A percentile compares a stretch with the other conserved stretches of the same genome.
These are phyloP conservation scores for Drosophila truncata DNA, from an alignment of 1,140 invertebrate genomes.

Conservation along the genomic window DNA sequence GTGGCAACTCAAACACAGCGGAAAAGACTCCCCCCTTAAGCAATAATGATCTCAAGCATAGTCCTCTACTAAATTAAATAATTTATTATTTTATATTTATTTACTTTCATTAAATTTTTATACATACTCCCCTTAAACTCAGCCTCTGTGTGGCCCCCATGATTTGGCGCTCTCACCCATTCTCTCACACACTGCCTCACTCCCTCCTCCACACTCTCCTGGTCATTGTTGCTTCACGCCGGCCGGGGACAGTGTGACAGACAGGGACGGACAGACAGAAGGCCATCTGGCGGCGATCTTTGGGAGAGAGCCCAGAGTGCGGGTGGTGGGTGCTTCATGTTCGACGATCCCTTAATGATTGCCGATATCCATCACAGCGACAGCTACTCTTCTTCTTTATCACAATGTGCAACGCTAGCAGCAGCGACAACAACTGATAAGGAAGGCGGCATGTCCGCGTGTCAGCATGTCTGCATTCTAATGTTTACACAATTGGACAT, in stretches of 20 bases:
- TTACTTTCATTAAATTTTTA: not conserved
- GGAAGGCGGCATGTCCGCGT: slow-evolving; percentile 18
- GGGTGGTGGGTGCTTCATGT: slow-evolving; percentile 15
- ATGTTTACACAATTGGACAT: slow-evolving; percentile 59
- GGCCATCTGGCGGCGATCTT: slow-evolving; percentile 23
- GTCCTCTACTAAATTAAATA: too few relatives aligned
- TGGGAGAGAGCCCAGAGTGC: not conserved
- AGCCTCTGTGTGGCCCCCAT: slow-evolving; percentile 10
- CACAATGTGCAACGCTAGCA: slow-evolving; percentile 25
- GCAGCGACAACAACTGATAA: slow-evolving; percentile 40
- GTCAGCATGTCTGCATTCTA: slow-evolving; percentile 47
- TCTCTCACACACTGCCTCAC: slow-evolving; percentile 8
- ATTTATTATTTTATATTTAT: not conserved
- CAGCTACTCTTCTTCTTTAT: slow-evolving; percentile 9
- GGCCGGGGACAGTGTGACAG: slow-evolving; percentile 25
- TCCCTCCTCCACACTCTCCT: not conserved
- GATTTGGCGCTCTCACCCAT: slow-evolving; percentile 21
- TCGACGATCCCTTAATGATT: slow-evolving; percentile 47
- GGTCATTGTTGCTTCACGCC: not conserved
- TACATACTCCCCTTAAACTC: not conserved
- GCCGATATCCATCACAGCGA: slow-evolving; percentile 38
- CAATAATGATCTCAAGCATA: too few relatives aligned
- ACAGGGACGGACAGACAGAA: slow-evolving; percentile 18
- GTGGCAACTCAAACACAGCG: too few relatives aligned
- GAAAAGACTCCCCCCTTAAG: too few relatives aligned